Percentiles rank a stretch among this genome's conserved stretches.
Conservation (phyloP, 1,140 invertebrate genomes). For the Dinoponera quadriceps region DNA sequence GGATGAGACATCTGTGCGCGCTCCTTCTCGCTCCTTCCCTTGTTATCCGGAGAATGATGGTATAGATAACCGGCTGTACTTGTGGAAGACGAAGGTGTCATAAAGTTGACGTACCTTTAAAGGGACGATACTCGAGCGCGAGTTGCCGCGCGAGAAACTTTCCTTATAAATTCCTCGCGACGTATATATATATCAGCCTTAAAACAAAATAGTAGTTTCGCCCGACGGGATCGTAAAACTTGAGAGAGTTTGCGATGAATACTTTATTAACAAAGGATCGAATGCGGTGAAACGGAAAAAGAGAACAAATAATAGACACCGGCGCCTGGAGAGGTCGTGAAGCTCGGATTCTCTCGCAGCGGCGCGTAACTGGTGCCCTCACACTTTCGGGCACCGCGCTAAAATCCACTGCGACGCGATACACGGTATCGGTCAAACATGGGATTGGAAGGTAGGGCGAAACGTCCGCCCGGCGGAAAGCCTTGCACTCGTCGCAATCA, state of each 20-base stretch:
- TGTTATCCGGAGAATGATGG: constrained; percentile 9
- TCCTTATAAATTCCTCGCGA: constrained; percentile 45
- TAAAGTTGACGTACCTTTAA: constrained; percentile 57
- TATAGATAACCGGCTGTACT: constrained; percentile 33
- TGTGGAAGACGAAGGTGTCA: constrained; percentile 47
- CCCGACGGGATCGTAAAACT: constrained; percentile 33
- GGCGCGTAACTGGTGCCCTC: background rate
- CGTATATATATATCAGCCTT: constrained; percentile 7
- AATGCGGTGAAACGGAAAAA: background rate
- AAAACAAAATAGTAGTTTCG: constrained; percentile 56
- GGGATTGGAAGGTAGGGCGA: constrained; percentile 8
- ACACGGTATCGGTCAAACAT: constrained; percentile 28
- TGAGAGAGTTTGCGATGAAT: constrained; percentile 43
- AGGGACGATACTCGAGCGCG: constrained; percentile 29
- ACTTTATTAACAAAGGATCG: constrained; percentile 49
- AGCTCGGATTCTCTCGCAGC: constrained; percentile 12
- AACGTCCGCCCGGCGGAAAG: constrained; percentile 34
- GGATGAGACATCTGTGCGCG: background rate
- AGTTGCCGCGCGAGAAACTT: constrained; percentile 29
- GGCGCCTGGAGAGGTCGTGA: constrained; percentile 10
- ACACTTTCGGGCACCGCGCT: constrained; percentile 13
- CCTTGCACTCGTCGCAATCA: constrained; percentile 46
- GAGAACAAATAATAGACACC: constrained; percentile 15
- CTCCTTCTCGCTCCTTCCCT: background rate
- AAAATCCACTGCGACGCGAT: constrained; percentile 39